Evolutionary conservation across 2,888 invertebrate species (phyloP).

Genomic region (Congeria kusceri): DNA sequence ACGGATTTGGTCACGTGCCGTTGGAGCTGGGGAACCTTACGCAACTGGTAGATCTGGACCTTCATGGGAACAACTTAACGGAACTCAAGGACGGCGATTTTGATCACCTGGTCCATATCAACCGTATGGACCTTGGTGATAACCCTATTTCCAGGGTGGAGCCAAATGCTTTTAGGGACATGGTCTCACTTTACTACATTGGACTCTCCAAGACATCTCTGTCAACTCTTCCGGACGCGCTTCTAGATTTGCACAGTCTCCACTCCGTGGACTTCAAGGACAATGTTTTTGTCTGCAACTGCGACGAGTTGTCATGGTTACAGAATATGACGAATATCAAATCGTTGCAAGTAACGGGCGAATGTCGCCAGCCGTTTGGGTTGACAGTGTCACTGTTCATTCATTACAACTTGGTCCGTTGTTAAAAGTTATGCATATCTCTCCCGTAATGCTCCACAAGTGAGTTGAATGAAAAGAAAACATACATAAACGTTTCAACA

Average conservation of each 20-base stretch:
- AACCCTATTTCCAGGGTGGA: constrained; percentile 15
- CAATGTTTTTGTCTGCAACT: constrained; percentile 14
- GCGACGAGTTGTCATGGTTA: constrained; percentile 17
- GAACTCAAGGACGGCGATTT: constrained; percentile 14
- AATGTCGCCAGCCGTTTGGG: constrained; percentile 11
- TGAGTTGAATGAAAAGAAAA: too few species aligned
- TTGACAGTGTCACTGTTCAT: not conserved
- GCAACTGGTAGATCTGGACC: constrained; percentile 11
- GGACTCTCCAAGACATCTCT: constrained; percentile 17
- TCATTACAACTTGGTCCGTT: too few species aligned
- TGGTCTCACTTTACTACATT: constrained; percentile 11
- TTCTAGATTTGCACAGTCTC: constrained; percentile 9
- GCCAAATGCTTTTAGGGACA: constrained; percentile 2
- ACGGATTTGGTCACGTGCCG: constrained; percentile 13
- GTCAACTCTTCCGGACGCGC: constrained; percentile 1
- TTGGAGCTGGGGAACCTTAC: constrained; percentile 9
- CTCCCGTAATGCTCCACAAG: too few species aligned
- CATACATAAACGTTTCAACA: too few species aligned
- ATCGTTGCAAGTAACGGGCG: constrained; percentile 13
- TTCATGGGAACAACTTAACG: constrained; percentile 16
- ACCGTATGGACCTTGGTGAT: constrained; percentile 6
- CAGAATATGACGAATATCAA: constrained; percentile 4
- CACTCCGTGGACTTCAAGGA: constrained; percentile 19
- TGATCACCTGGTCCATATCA: constrained; percentile 17
- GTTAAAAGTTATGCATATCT: too few species aligned